A percentile compares a stretch with the other conserved stretches of the same genome.
Conservation (phyloP, 2,113 vertebrate genomes). For the Arvicanthis niloticus region DNA sequence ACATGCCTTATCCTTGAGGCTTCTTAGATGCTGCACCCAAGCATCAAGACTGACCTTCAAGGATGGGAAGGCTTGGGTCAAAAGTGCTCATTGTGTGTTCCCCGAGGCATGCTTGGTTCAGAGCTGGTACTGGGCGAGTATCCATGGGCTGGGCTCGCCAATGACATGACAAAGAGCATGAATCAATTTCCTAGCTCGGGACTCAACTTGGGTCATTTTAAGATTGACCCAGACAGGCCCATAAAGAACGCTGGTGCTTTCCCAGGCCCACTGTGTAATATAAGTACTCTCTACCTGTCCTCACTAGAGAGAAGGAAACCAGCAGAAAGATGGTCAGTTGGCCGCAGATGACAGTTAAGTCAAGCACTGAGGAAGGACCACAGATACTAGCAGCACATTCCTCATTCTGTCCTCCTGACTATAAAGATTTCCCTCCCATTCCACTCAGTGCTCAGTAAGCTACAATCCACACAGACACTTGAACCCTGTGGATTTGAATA, state of each 20-base stretch:
- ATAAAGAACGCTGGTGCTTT: accelerated
- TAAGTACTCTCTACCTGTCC: too few species aligned
- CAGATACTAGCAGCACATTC: not conserved
- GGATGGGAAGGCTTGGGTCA: not conserved
- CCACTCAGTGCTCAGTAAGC: accelerated
- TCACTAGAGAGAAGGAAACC: not conserved
- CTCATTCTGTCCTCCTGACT: not conserved
- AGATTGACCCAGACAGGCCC: too few species aligned
- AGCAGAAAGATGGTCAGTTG: accelerated
- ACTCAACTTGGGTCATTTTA: not conserved
- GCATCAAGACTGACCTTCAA: accelerated
- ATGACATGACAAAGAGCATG: accelerated
- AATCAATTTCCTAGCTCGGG: too few species aligned
- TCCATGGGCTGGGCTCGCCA: too few species aligned
- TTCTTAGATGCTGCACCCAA: not conserved
- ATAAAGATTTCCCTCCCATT: not conserved
- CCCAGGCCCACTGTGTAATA: accelerated
- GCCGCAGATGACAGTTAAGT: too few species aligned
- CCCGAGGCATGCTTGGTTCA: too few species aligned
- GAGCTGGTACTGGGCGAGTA: not conserved
- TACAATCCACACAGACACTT: not conserved
- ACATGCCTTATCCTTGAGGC: not conserved
- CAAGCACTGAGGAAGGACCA: not conserved
- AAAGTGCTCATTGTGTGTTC: not conserved
- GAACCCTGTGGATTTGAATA: too few species aligned